Conservation (phyloP, 1,140 invertebrate genomes). For the Physella acuta region DNA sequence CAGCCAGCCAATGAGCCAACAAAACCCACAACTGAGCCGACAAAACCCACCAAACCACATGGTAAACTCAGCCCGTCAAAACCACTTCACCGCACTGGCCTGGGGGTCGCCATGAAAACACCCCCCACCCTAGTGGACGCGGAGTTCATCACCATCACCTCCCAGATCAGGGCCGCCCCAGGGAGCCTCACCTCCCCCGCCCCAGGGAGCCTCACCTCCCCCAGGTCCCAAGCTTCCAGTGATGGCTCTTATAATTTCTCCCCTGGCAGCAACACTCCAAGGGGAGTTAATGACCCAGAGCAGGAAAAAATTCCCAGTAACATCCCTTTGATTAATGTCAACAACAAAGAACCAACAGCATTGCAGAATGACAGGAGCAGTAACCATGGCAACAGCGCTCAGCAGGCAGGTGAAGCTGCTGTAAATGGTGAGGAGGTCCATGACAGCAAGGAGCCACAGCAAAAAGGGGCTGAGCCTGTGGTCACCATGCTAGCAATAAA, state of each 20-base stretch:
- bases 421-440: no score
- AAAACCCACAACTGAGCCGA: constrained; percentile 21
- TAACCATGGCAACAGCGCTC: no score
- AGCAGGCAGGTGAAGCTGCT: no score
- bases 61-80: neutral
- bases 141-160: constrained; percentile 43
- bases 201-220: neutral
- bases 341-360: no score
- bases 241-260: constrained; percentile 6
- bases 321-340: no score
- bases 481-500: constrained; percentile 33
- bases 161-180: constrained; percentile 35
- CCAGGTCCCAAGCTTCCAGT: no score
- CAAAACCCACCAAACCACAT: constrained; percentile 2
- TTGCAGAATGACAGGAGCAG: no score
- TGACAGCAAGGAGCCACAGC: no score
- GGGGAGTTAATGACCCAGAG: no score
- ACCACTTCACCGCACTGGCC: constrained; percentile 17
- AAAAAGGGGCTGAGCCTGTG: no score
- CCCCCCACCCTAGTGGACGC: constrained; percentile 33
- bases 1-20: constrained; percentile 6
- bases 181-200: constrained; percentile 36
- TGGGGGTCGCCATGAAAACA: constrained; percentile 28
- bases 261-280: constrained; percentile 18
- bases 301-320: no score